Percentiles rank a stretch among this genome's conserved stretches.
phyloP scores from a whole-genome alignment of 2,888 invertebrate species.

The Mythimna vitellina region DNA sequence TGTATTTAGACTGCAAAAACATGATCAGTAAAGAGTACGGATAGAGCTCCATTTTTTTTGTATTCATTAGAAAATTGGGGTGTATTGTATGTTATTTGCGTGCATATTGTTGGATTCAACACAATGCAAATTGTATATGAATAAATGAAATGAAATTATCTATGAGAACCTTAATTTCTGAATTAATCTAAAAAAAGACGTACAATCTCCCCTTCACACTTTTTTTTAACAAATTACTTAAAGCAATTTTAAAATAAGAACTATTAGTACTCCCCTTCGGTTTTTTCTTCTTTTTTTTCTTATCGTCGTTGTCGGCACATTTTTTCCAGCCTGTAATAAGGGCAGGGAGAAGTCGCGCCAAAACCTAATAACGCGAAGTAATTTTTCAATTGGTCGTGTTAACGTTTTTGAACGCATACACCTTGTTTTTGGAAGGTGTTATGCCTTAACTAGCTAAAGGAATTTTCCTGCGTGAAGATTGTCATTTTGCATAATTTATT shows the following conservation, averaged over 20 bases:
- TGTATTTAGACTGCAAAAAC: no score
- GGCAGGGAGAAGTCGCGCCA: conserved; percentile 81
- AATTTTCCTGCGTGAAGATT: background rate
- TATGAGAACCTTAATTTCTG: background rate
- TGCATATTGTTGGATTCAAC: no score
- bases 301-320: conserved; percentile 44
- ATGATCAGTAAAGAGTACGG: no score
- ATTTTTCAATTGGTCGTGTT: conserved; percentile 89
- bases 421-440: conserved; percentile 71
- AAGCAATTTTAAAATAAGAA: conserved; percentile 58
- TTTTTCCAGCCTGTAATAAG: conserved; percentile 74
- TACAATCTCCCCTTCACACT: conserved; percentile 40
- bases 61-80: no score
- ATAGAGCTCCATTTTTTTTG: no score
- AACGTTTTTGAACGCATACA: conserved; percentile 68
- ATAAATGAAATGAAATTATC: no score
- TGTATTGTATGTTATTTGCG: no score
- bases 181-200: conserved; percentile 7
- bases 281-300: conserved; percentile 72
- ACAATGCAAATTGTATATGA: no score
- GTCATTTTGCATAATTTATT: background rate
- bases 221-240: conserved; percentile 49
- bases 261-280: conserved; percentile 49
- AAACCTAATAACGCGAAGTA: conserved; percentile 88
- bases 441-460: conserved; percentile 51